Percentiles rank a stretch among this genome's conserved stretches.
Evolutionary conservation across 2,113 vertebrate species (phyloP).

Genomic region (Epinephelus moara): DNA sequence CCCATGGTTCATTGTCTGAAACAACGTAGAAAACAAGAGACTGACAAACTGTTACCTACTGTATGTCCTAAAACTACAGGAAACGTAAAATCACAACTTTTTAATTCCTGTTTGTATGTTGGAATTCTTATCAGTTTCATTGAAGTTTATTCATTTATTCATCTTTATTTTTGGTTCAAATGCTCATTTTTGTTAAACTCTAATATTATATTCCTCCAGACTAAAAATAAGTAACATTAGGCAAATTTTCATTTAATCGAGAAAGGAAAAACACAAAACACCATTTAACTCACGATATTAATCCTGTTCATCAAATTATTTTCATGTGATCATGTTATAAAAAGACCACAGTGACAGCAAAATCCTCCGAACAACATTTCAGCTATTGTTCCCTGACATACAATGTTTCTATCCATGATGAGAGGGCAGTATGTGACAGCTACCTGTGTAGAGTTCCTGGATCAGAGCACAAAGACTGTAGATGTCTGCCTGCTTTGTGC

Average conservation of each 20-base stretch:
- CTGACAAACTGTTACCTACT: not conserved
- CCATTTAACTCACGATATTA: not conserved
- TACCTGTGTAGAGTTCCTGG: conserved; percentile 84
- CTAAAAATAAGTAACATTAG: not conserved
- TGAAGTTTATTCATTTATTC: not conserved
- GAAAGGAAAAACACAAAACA: not conserved
- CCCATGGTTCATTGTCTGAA: conserved; percentile 83
- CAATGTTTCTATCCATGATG: not conserved
- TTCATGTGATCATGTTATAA: not conserved
- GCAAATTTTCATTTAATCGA: not conserved
- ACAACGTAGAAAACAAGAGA: not conserved
- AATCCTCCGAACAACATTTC: not conserved
- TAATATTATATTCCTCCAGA: not conserved
- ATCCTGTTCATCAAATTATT: not conserved
- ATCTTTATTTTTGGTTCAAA: not conserved
- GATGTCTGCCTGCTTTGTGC: conserved; percentile 79
- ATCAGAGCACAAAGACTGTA: conserved; percentile 83
- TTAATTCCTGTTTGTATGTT: not conserved
- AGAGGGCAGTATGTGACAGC: not conserved
- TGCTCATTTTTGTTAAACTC: not conserved
- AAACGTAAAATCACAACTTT: not conserved
- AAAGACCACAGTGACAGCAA: not conserved
- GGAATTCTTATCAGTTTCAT: not conserved
- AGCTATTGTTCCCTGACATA: not conserved
- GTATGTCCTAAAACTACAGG: not conserved